These are phyloP conservation scores for Cepphus grylle DNA, from an alignment of 2,113 vertebrate genomes.

Conservation along the genomic window DNA sequence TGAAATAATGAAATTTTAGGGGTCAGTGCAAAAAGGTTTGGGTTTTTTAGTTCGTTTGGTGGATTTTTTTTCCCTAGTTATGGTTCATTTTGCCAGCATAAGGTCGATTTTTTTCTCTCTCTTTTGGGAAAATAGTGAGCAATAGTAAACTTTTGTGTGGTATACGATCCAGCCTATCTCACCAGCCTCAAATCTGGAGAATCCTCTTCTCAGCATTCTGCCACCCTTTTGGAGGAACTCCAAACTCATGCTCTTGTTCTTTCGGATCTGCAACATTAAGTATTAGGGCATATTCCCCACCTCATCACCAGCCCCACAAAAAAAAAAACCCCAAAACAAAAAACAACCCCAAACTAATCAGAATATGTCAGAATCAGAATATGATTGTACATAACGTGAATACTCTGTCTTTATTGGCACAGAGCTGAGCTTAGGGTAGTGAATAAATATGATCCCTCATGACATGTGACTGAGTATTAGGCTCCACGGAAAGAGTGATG, in stretches of 20 bases:
- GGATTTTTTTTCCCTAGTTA: background rate
- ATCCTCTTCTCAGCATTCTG: accelerated
- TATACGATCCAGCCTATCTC: background rate
- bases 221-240: background rate
- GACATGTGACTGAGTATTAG: background rate
- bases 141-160: accelerated
- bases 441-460: background rate
- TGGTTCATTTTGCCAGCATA: background rate
- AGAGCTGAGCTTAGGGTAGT: background rate
- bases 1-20: background rate
- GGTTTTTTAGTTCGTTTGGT: background rate
- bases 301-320: background rate
- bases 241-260: background rate
- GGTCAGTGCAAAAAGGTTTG: background rate
- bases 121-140: background rate
- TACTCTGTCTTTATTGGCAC: background rate
- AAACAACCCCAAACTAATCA: background rate
- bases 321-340: background rate
- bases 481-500: accelerated
- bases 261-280: background rate
- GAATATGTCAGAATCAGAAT: background rate
- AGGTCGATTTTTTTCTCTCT: background rate
- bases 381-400: background rate
- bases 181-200: background rate
- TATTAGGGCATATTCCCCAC: background rate